These are phyloP conservation scores for Dysdera silvatica DNA, from an alignment of 1,140 invertebrate genomes.

Conservation along the genomic window DNA sequence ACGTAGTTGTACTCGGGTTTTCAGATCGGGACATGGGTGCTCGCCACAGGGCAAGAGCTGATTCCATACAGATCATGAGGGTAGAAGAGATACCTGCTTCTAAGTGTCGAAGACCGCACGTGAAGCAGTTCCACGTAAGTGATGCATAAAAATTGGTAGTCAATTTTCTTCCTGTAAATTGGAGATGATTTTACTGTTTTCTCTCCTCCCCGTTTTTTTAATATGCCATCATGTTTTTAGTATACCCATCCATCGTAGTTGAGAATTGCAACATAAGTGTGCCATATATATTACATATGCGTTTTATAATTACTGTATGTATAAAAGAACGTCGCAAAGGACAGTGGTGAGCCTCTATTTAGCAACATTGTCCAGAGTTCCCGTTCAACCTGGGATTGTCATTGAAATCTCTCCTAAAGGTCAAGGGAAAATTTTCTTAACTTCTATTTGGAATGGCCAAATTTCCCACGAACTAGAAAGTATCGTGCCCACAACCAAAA, in stretches of 20 bases:
- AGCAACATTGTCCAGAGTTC: no score
- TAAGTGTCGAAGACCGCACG: conserved; percentile 81
- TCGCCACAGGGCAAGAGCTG: conserved; percentile 90
- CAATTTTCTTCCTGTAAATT: no score
- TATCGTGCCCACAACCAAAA: no score
- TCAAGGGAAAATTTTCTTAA: no score
- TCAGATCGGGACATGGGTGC: conserved; percentile 93
- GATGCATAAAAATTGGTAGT: no score
- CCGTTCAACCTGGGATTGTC: no score
- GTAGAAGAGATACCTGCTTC: conserved; percentile 80
- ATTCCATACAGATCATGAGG: conserved; percentile 97
- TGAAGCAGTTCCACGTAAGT: conserved; percentile 92
- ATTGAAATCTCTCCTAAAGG: no score
- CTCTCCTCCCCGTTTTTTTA: neutral
- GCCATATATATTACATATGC: neutral
- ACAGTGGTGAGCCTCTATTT: no score
- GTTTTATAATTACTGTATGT: neutral
- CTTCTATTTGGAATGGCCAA: no score
- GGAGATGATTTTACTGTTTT: neutral
- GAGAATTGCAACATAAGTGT: neutral
- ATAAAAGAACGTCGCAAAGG: neutral
- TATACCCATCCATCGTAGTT: neutral
- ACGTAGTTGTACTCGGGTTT: no score
- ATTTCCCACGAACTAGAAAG: no score
- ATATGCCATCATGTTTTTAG: neutral